phyloP scores from a whole-genome alignment of 2,797 vertebrate species.

The Rhinichthys osculus region DNA sequence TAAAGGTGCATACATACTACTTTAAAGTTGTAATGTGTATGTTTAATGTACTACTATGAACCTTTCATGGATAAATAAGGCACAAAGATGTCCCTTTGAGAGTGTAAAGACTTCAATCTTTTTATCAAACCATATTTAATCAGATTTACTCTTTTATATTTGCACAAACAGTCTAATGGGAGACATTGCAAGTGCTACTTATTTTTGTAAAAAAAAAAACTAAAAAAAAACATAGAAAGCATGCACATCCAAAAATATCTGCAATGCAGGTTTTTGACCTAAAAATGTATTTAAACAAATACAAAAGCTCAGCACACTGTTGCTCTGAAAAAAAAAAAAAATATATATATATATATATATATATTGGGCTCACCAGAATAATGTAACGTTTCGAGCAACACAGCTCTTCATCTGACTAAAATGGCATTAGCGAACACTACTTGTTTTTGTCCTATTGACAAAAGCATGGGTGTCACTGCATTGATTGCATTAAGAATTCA shows the following conservation, averaged over 20 bases:
- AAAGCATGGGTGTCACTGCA: not conserved
- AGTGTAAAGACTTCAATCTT: not conserved
- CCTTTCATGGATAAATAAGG: not conserved
- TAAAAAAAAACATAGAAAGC: no score
- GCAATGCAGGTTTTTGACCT: no score
- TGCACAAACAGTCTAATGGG: not conserved
- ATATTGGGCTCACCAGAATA: not conserved
- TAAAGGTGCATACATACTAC: not conserved
- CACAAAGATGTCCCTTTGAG: not conserved
- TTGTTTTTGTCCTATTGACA: not conserved
- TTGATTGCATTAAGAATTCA: conserved; percentile 17
- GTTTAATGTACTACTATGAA: not conserved
- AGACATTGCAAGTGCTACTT: not conserved
- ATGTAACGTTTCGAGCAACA: not conserved
- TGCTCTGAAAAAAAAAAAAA: no score
- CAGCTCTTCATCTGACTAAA: not conserved
- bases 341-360: no score
- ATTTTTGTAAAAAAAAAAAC: no score
- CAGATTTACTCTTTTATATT: not conserved
- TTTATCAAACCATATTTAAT: not conserved
- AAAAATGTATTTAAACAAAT: no score
- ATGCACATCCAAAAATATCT: no score
- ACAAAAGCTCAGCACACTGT: not conserved
- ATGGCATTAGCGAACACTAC: not conserved
- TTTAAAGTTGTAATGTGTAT: not conserved